phyloP scores from a whole-genome alignment of 2,888 invertebrate species.

The Harpagoxenus sublaevis region DNA sequence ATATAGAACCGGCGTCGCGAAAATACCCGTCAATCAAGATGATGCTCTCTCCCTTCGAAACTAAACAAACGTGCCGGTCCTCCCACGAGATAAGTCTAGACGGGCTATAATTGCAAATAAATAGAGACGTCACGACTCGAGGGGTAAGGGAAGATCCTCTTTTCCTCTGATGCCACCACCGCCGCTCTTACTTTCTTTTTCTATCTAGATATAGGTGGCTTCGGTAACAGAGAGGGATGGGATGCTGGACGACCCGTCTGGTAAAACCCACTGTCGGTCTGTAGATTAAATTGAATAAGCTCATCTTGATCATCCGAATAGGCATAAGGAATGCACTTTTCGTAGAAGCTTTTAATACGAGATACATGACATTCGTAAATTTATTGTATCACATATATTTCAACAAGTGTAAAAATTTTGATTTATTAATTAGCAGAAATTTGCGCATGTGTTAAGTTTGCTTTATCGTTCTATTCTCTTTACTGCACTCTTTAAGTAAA shows the following conservation, averaged over 20 bases:
- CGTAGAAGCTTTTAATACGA: background rate
- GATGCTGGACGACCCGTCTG: background rate
- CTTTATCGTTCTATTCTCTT: background rate
- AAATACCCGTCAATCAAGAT: conserved; percentile 77
- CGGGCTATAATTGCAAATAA: conserved; percentile 80
- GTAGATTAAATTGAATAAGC: conserved; percentile 26
- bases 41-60: conserved; percentile 61
- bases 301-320: background rate
- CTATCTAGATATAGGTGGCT: conserved; percentile 20
- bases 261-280: background rate
- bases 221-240: background rate
- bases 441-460: background rate
- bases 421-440: conserved; percentile 5
- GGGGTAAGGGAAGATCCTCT: conserved; percentile 25
- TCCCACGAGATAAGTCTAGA: conserved; percentile 68
- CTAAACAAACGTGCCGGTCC: conserved; percentile 72
- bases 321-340: background rate
- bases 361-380: background rate
- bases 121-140: conserved; percentile 69
- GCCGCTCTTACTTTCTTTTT: conserved; percentile 22
- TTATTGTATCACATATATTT: background rate
- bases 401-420: background rate
- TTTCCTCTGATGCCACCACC: conserved; percentile 1
- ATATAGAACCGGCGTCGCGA: conserved; percentile 42
- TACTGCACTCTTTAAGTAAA: background rate